Base-by-base conservation (phyloP, 2,888 invertebrate genomes). In the Timema cristinae region DNA sequence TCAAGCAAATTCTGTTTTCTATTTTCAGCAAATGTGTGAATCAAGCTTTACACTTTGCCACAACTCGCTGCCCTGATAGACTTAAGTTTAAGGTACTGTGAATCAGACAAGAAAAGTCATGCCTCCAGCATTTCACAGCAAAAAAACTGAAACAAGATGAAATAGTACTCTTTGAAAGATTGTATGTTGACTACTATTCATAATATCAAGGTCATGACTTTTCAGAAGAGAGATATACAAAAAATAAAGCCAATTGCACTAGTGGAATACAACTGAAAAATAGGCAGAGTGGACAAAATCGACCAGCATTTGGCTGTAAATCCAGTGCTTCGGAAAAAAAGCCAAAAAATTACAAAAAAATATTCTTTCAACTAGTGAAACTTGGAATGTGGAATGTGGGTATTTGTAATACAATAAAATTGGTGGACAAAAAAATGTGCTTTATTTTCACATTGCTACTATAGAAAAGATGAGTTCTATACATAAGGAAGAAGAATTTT, bases 371-470 rank as follows among this genome's bases (percentile, higher is more conserved):
- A 10, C 7, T 63, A 7, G 1, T 63, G 63, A 13, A 63, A 47
- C 47, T 63, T 5, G 67, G 13, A 13, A 5, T 67, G 50, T 50
- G 67, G 67, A 67, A 67, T n/a, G n/a, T n/a, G n/a, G 0, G 50
- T 50, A 50, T 67, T 67, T 51, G 51, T 67, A 11, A 4, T 67
- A 50, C 50, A 67, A 49, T 6, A 67, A 67, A n/a, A 50, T 50
- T 13, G 67, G 67, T 13, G 67, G 67, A n/a, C 15, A n/a, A 51
- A 67, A 50, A 7, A 67, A 11, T 50, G 67, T 50, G 10, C 67
- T 67, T 67, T 11, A 50, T 50, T 67, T 67, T n/a, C 5, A n/a
- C 10, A 4, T 50, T 15, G 67, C 5, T 8, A 5, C 13, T 8
- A 32, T 63, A 4, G 67, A 67, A 11, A 9, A 5, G 13, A 51